phyloP scores from a whole-genome alignment of 2,888 invertebrate species.

The Parnassius apollo region DNA sequence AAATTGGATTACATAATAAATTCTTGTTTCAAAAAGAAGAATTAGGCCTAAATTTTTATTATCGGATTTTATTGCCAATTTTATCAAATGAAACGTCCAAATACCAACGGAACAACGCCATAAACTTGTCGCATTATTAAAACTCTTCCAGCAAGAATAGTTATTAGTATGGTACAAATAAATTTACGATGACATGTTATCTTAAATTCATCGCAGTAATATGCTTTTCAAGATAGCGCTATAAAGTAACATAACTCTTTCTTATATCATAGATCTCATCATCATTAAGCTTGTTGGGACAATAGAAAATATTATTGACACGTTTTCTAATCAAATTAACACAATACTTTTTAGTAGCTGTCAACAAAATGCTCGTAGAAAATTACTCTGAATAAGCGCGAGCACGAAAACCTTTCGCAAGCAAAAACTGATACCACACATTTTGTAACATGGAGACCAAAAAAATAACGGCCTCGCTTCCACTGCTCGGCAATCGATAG shows the following conservation, averaged over 20 bases:
- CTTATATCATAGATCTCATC: too few species aligned
- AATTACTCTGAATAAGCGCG: conserved; percentile 24
- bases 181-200: conserved; percentile 45
- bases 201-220: too few species aligned
- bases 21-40: conserved; percentile 61
- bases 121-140: conserved; percentile 49
- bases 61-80: conserved; percentile 59
- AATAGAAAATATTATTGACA: not conserved
- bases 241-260: too few species aligned
- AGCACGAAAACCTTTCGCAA: conserved; percentile 25
- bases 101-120: conserved; percentile 48
- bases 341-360: conserved; percentile 27
- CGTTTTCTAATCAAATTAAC: not conserved
- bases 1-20: conserved; percentile 54
- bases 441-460: conserved; percentile 36
- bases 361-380: conserved; percentile 21
- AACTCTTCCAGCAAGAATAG: conserved; percentile 48
- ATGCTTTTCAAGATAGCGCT: too few species aligned
- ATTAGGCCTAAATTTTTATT: conserved; percentile 64
- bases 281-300: too few species aligned
- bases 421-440: conserved; percentile 36
- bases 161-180: conserved; percentile 41
- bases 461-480: conserved; percentile 49
- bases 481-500: conserved; percentile 51
- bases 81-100: conserved; percentile 55